phyloP scores from a whole-genome alignment of 2,113 vertebrate species.

The Myanophis thanlyinensis region DNA sequence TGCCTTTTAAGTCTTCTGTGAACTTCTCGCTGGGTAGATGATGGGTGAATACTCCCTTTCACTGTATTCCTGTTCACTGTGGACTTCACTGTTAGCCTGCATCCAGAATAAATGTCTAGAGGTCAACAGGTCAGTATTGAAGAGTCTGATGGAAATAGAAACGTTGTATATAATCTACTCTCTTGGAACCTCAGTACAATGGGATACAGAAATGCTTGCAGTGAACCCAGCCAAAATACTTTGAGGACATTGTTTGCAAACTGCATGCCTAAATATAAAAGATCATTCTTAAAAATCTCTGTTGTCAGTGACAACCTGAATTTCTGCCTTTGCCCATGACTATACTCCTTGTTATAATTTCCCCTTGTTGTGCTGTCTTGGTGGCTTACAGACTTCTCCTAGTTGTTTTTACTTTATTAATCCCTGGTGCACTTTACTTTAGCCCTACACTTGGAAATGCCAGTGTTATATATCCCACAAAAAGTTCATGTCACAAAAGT shows the following conservation, averaged over 20 bases:
- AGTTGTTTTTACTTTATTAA: constrained; percentile 54
- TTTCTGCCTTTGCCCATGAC: constrained; percentile 27
- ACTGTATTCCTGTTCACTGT: neutral
- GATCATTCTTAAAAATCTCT: constrained; percentile 31
- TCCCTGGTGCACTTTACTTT: constrained; percentile 48
- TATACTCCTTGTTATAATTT: constrained; percentile 46
- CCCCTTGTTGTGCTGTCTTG: constrained; percentile 40
- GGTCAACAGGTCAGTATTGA: neutral
- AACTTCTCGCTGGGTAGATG: neutral
- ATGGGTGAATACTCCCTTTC: neutral
- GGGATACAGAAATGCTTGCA: neutral
- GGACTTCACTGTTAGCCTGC: neutral
- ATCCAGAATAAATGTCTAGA: neutral
- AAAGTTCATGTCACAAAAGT: neutral
- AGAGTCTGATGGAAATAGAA: neutral
- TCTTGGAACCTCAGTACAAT: neutral
- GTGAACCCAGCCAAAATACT: neutral
- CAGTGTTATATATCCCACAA: constrained; percentile 31
- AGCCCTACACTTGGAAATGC: constrained; percentile 22
- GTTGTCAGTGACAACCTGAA: constrained; percentile 13
- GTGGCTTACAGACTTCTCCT: constrained; percentile 42
- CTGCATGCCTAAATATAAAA: constrained; percentile 33
- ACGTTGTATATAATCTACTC: neutral
- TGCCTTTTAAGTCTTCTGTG: neutral
- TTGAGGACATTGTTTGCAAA: constrained; percentile 26